These are phyloP conservation scores for Labroides dimidiatus DNA, from an alignment of 2,797 vertebrate species.

Conservation along the genomic window DNA sequence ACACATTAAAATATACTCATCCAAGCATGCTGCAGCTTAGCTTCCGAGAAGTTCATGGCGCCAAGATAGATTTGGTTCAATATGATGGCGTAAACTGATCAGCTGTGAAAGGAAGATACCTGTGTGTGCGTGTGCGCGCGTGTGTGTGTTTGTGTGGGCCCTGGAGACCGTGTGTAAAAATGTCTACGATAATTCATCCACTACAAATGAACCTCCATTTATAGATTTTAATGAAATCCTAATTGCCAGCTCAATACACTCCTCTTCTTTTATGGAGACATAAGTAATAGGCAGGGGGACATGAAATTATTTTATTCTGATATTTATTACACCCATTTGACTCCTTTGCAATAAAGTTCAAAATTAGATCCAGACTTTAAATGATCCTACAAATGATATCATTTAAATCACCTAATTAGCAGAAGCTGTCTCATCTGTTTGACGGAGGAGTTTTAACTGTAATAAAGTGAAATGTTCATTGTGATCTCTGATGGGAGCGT, in stretches of 20 bases:
- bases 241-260: constrained; percentile 85
- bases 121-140: constrained; percentile 36
- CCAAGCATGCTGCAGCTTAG: constrained; percentile 79
- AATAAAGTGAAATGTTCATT: constrained; percentile 35
- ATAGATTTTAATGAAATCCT: constrained; percentile 87
- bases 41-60: constrained; percentile 91
- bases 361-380: constrained; percentile 83
- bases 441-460: constrained; percentile 63
- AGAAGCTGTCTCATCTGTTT: constrained; percentile 65
- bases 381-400: constrained; percentile 80
- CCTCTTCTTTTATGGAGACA: constrained; percentile 77
- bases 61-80: constrained; percentile 90
- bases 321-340: constrained; percentile 84
- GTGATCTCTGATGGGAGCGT: background rate
- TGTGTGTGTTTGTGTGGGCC: constrained; percentile 44
- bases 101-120: constrained; percentile 82
- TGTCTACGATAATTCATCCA: constrained; percentile 78
- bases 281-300: constrained; percentile 82
- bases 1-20: background rate
- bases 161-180: constrained; percentile 64
- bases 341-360: constrained; percentile 83
- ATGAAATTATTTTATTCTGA: constrained; percentile 86
- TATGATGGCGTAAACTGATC: constrained; percentile 92
- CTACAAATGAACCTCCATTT: constrained; percentile 85
- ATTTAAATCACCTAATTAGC: constrained; percentile 81